A percentile compares a stretch with the other conserved stretches of the same genome.
phyloP scores from a whole-genome alignment of 2,113 vertebrate genomes.

The Romanogobio albipinnatus region DNA sequence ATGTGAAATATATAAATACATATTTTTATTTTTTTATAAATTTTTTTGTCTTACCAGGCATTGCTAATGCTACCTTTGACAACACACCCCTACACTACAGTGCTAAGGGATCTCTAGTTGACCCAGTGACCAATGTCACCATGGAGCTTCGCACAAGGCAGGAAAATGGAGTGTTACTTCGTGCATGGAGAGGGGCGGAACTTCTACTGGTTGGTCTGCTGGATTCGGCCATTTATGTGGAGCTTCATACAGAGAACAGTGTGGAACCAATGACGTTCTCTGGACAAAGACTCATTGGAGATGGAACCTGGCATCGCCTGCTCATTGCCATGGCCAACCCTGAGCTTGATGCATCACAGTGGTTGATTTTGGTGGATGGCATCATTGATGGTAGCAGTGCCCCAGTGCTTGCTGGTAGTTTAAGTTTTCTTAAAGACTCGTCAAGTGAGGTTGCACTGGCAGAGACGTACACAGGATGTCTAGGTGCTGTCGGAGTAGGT shows the following conservation, averaged over 20 bases:
- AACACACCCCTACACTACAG: slow-evolving; percentile 77
- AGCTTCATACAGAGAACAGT: slow-evolving; percentile 77
- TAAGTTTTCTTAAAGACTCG: slow-evolving; percentile 79
- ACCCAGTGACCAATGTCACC: slow-evolving; percentile 74
- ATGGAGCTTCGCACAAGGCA: slow-evolving; percentile 87
- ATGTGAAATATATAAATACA: background rate
- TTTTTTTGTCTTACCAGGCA: slow-evolving; percentile 71
- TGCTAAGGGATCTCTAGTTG: slow-evolving; percentile 69
- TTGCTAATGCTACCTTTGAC: slow-evolving; percentile 84
- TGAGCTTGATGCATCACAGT: slow-evolving; percentile 64
- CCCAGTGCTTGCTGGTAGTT: slow-evolving; percentile 66
- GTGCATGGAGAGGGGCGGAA: slow-evolving; percentile 72
- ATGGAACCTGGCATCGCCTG: slow-evolving; percentile 86
- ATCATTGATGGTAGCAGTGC: slow-evolving; percentile 71
- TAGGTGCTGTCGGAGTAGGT: slow-evolving; percentile 81
- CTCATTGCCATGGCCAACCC: slow-evolving; percentile 76
- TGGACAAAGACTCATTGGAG: slow-evolving; percentile 70
- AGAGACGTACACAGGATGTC: slow-evolving; percentile 86
- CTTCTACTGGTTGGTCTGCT: slow-evolving; percentile 79
- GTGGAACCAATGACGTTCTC: slow-evolving; percentile 71
- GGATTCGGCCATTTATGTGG: slow-evolving; percentile 77
- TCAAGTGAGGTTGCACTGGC: slow-evolving; percentile 69
- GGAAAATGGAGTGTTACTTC: slow-evolving; percentile 80
- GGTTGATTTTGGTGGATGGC: slow-evolving; percentile 81
- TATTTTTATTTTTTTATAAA: no score